These are phyloP conservation scores for Ectemnius cavifrons DNA, from an alignment of 2,888 invertebrate genomes.

Conservation along the genomic window DNA sequence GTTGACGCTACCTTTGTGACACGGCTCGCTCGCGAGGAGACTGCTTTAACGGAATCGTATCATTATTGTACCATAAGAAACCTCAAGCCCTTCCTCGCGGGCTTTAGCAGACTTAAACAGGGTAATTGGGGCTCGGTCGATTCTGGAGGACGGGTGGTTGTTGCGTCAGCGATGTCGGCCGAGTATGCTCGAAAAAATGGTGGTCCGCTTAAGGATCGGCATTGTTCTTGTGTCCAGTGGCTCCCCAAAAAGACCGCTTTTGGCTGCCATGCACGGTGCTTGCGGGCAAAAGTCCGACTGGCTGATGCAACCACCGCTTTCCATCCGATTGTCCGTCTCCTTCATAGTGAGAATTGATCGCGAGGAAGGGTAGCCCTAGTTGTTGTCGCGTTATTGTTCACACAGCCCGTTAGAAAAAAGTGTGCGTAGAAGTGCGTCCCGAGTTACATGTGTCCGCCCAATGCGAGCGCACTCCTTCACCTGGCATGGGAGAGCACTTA, in stretches of 20 bases:
- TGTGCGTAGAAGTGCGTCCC: slow-evolving; percentile 31
- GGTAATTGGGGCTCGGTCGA: slow-evolving; percentile 58
- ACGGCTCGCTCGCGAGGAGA: slow-evolving; percentile 48
- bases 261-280: slow-evolving; percentile 68
- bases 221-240: slow-evolving; percentile 73
- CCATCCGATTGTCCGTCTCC: slow-evolving; percentile 10
- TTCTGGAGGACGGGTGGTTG: slow-evolving; percentile 21
- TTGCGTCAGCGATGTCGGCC: slow-evolving; percentile 5
- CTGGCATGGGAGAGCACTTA: too few species aligned
- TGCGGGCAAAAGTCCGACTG: slow-evolving; percentile 63
- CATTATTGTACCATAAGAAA: slow-evolving; percentile 9
- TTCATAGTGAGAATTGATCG: slow-evolving; percentile 56
- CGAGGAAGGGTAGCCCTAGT: slow-evolving; percentile 36
- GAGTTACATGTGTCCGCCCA: slow-evolving; percentile 6
- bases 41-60: background rate
- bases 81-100: slow-evolving; percentile 45
- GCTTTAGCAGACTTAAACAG: slow-evolving; percentile 65
- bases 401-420: background rate
- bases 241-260: slow-evolving; percentile 75
- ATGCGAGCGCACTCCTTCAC: slow-evolving; percentile 4
- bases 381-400: slow-evolving; percentile 18
- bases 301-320: slow-evolving; percentile 32
- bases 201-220: slow-evolving; percentile 46
- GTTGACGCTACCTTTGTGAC: slow-evolving; percentile 54
- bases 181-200: slow-evolving; percentile 69